Conservation (phyloP, 92 coral and sea anemone species). For the Pocillopora meandrina region DNA sequence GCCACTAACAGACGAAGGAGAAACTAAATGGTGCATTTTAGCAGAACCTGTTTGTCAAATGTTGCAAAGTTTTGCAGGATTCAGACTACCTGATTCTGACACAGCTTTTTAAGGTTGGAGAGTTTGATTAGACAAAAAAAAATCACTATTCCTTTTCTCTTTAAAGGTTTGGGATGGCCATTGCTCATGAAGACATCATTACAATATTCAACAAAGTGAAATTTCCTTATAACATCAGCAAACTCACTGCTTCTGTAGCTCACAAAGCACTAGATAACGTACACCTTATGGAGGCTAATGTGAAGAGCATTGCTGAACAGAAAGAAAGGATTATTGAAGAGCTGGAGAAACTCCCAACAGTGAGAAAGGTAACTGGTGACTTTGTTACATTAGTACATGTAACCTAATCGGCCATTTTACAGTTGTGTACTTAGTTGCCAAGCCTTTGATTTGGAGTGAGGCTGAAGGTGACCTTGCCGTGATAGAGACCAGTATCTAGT, state of each 20-base stretch:
- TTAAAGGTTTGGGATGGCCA: conserved; percentile 48
- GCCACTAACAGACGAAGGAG: background rate
- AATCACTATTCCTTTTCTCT: background rate
- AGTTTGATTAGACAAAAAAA: no score
- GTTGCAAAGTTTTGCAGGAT: background rate
- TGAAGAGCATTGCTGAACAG: conserved; percentile 13
- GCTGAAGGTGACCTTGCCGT: no score
- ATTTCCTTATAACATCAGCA: conserved; percentile 43
- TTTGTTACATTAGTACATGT: no score
- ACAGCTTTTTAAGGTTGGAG: no score
- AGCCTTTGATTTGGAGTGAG: no score
- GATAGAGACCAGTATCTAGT: no score
- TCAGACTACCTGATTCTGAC: no score
- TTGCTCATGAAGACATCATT: conserved; percentile 45
- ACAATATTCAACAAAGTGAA: conserved; percentile 46
- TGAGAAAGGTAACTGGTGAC: conserved; percentile 26
- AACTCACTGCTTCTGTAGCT: conserved; percentile 28
- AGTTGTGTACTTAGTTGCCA: no score
- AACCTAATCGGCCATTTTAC: no score
- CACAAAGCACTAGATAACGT: conserved; percentile 27
- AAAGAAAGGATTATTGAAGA: conserved; percentile 34
- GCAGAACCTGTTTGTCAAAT: background rate
- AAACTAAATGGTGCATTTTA: background rate
- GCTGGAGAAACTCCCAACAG: conserved; percentile 31
- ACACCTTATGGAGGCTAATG: conserved; percentile 34